Percentiles rank a stretch among this genome's conserved stretches.
Evolutionary conservation across 2,888 invertebrate genomes (phyloP).

Genomic region (Melolontha melolontha): DNA sequence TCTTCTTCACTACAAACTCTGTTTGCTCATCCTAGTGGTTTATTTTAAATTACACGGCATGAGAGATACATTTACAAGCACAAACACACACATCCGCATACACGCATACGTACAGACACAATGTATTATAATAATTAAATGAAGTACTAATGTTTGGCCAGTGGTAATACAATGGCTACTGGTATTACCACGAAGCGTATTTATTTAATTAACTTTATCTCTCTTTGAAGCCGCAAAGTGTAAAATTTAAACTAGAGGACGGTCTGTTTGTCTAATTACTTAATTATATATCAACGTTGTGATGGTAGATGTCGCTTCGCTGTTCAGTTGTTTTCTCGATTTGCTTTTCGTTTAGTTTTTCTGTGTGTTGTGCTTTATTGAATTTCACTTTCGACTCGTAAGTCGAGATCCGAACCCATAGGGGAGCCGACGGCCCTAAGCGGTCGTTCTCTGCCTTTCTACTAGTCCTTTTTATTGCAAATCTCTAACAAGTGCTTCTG

Average conservation of each 20-base stretch:
- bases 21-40: slow-evolving; percentile 46
- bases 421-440: slow-evolving; percentile 60
- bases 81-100: slow-evolving; percentile 15
- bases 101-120: slow-evolving; percentile 7
- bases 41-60: slow-evolving; percentile 47
- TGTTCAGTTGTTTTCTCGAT: background rate
- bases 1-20: slow-evolving; percentile 45
- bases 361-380: slow-evolving; percentile 32
- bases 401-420: slow-evolving; percentile 61
- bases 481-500: slow-evolving; percentile 62
- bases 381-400: slow-evolving; percentile 40
- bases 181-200: slow-evolving; percentile 37
- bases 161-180: slow-evolving; percentile 8
- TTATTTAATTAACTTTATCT: slow-evolving; percentile 51
- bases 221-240: slow-evolving; percentile 38
- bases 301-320: slow-evolving; percentile 21
- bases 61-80: slow-evolving; percentile 17
- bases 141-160: slow-evolving; percentile 47
- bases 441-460: slow-evolving; percentile 61
- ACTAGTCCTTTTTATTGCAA: slow-evolving; percentile 62
- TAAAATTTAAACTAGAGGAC: slow-evolving; percentile 39
- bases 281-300: slow-evolving; percentile 37
- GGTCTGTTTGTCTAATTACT: slow-evolving; percentile 42
- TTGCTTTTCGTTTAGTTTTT: slow-evolving; percentile 27
- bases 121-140: slow-evolving; percentile 51